Conservation (phyloP, 2,888 invertebrate species). For the Blera fallax region DNA sequence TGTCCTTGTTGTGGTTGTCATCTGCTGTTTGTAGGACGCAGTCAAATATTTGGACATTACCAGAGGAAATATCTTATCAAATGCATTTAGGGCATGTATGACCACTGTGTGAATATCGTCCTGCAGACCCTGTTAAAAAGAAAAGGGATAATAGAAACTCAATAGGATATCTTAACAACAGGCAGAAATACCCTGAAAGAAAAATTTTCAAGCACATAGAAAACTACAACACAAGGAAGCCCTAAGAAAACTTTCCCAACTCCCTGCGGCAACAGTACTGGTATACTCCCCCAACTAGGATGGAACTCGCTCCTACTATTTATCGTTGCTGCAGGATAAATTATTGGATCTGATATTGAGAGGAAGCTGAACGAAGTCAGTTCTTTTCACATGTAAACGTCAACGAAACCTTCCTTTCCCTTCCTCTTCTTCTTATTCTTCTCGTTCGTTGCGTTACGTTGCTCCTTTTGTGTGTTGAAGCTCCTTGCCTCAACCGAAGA, state of each 20-base stretch:
- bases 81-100: constrained; percentile 81
- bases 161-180: constrained; percentile 58
- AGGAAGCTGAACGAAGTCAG: constrained; percentile 50
- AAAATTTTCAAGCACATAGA: constrained; percentile 10
- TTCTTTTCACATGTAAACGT: constrained; percentile 62
- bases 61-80: constrained; percentile 81
- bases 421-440: not conserved
- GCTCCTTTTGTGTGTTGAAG: constrained; percentile 42
- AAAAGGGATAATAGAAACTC: constrained; percentile 43
- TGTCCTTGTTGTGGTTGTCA: constrained; percentile 2
- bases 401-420: constrained; percentile 52
- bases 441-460: constrained; percentile 25
- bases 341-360: constrained; percentile 68
- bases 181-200: not conserved
- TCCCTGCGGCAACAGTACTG: not conserved
- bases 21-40: constrained; percentile 73
- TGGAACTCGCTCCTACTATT: constrained; percentile 31
- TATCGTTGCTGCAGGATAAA: constrained; percentile 65
- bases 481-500: constrained; percentile 42
- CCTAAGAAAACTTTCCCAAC: constrained; percentile 50
- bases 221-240: constrained; percentile 8
- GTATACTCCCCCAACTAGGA: not conserved
- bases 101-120: constrained; percentile 82
- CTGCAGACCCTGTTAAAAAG: constrained; percentile 79
- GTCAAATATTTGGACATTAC: constrained; percentile 81